phyloP scores from a whole-genome alignment of 1,140 invertebrate genomes.

The Babylonia areolata region DNA sequence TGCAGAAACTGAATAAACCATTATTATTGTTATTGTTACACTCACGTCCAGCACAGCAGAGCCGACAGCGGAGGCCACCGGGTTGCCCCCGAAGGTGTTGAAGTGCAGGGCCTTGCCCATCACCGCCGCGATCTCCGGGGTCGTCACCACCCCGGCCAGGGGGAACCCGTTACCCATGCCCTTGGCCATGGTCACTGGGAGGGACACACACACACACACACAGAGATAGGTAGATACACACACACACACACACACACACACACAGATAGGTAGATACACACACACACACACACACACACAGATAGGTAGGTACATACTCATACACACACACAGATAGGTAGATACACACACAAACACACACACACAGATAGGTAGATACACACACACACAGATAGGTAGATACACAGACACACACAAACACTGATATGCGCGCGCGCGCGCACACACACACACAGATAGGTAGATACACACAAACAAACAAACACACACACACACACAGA shows the following conservation, averaged over 20 bases:
- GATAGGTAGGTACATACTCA: not conserved
- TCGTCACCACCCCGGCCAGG: constrained; percentile 94
- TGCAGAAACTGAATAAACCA: too few relatives aligned
- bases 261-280: not conserved
- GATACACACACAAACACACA: not conserved
- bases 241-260: constrained; percentile 8
- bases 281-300: not conserved
- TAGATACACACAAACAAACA: not conserved
- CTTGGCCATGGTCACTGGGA: constrained; percentile 80
- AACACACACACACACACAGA: not conserved
- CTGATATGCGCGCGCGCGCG: too few relatives aligned
- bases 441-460: not conserved
- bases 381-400: not conserved
- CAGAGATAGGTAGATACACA: too few relatives aligned
- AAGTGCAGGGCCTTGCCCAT: constrained; percentile 89
- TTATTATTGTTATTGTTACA: not conserved
- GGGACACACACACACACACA: not conserved
- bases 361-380: too few relatives aligned
- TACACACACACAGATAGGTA: not conserved
- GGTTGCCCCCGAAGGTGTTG: constrained; percentile 98
- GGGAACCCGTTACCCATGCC: constrained; percentile 92
- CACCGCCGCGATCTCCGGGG: constrained; percentile 86
- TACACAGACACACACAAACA: not conserved
- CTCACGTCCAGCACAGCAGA: constrained; percentile 91
- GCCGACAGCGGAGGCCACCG: constrained; percentile 90